A percentile compares a stretch with the other conserved stretches of the same genome.
Evolutionary conservation across 2,797 vertebrate genomes (phyloP).

Genomic region (Sylvilagus floridanus): DNA sequence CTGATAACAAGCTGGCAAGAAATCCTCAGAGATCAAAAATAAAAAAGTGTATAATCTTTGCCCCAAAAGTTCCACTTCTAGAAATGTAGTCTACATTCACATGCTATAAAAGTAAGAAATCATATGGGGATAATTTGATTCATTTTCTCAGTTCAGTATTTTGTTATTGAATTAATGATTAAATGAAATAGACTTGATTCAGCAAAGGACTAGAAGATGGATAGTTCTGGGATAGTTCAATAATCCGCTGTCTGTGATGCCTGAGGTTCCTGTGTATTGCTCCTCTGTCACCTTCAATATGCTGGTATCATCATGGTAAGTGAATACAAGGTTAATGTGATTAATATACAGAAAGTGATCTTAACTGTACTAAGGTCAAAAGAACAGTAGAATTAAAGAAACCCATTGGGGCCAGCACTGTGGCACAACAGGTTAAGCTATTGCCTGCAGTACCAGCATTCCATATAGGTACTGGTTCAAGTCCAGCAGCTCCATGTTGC

Average conservation of each 20-base stretch:
- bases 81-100: slow-evolving; percentile 1
- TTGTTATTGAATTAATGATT: background rate
- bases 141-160: slow-evolving; percentile 37
- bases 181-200: background rate
- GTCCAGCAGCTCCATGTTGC: too few species aligned
- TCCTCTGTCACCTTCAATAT: background rate
- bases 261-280: background rate
- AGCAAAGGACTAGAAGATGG: background rate
- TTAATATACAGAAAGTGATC: background rate
- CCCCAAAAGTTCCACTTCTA: background rate
- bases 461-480: too few species aligned
- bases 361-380: background rate
- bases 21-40: slow-evolving; percentile 9
- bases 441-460: too few species aligned
- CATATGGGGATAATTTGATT: background rate
- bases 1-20: background rate
- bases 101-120: slow-evolving; percentile 25
- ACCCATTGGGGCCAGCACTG: background rate
- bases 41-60: background rate
- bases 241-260: background rate
- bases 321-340: background rate
- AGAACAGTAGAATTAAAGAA: background rate
- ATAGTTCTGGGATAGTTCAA: background rate
- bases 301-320: background rate
- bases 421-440: too few species aligned